These are phyloP conservation scores for Odontocerum albicorne DNA, from an alignment of 2,888 invertebrate species.

Conservation along the genomic window DNA sequence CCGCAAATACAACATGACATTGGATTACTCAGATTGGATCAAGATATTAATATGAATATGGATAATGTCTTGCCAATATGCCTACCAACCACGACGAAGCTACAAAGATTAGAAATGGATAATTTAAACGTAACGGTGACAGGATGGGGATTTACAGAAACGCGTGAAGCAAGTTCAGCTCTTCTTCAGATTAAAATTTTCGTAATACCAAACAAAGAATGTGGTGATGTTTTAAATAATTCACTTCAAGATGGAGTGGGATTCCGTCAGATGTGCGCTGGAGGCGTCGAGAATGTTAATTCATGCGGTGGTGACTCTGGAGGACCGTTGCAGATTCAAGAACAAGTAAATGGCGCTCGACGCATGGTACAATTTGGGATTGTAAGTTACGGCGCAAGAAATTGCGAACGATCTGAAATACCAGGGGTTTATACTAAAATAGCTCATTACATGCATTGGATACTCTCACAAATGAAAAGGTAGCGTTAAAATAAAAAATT, in stretches of 20 bases:
- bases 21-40: background rate
- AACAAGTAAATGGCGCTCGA: slow-evolving; percentile 44
- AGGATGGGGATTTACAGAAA: slow-evolving; percentile 62
- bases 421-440: slow-evolving; percentile 74
- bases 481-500: too few species aligned
- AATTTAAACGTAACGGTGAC: slow-evolving; percentile 49
- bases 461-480: too few species aligned
- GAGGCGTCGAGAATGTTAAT: slow-evolving; percentile 59
- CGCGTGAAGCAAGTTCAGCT: slow-evolving; percentile 48
- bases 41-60: too few species aligned
- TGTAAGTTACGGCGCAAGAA: slow-evolving; percentile 56
- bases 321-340: slow-evolving; percentile 61
- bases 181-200: slow-evolving; percentile 51
- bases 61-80: too few species aligned
- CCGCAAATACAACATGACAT: slow-evolving; percentile 10
- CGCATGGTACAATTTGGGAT: slow-evolving; percentile 63
- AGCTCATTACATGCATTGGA: slow-evolving; percentile 66
- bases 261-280: slow-evolving; percentile 63
- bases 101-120: slow-evolving; percentile 39
- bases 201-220: slow-evolving; percentile 41
- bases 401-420: slow-evolving; percentile 56
- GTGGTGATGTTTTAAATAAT: slow-evolving; percentile 21
- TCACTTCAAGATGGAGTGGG: slow-evolving; percentile 43
- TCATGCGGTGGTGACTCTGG: slow-evolving; percentile 71
- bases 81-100: slow-evolving; percentile 46